Conservation (phyloP, 2,888 invertebrate species). For the Drosophila koepferae region DNA sequence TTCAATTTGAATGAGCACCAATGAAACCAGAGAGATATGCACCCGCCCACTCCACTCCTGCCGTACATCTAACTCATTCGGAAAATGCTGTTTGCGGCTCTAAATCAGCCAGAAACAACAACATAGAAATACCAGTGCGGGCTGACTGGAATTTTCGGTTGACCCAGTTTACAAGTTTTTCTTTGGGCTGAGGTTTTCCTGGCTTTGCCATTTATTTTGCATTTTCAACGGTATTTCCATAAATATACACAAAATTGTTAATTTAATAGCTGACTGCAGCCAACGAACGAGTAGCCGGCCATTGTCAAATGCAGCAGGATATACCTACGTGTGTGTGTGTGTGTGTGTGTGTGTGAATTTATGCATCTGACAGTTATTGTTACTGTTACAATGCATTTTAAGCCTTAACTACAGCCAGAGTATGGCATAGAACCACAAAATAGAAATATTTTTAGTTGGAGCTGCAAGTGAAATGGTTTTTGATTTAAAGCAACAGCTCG, state of each 20-base stretch:
- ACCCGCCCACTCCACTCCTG: neutral
- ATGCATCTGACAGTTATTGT: slow-evolving; percentile 1
- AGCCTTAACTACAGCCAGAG: neutral
- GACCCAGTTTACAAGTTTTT: slow-evolving; percentile 36
- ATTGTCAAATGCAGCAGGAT: neutral
- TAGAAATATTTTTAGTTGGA: neutral
- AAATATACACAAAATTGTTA: slow-evolving; percentile 35
- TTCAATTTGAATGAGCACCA: neutral
- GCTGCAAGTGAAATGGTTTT: neutral
- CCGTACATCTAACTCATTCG: slow-evolving; percentile 2
- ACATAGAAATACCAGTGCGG: no score
- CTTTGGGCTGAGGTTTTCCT: slow-evolving; percentile 10
- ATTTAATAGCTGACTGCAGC: slow-evolving; percentile 25
- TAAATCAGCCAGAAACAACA: slow-evolving; percentile 14
- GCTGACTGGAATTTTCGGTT: slow-evolving; percentile 10
- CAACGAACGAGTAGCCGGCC: neutral
- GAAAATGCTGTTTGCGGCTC: slow-evolving; percentile 7
- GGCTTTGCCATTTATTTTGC: slow-evolving; percentile 28
- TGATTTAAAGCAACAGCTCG: neutral
- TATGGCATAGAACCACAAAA: neutral
- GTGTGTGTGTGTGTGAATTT: neutral
- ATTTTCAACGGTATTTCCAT: slow-evolving; percentile 32
- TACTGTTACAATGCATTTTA: neutral
- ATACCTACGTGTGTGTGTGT: neutral
- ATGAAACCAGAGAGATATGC: neutral